Percentiles rank a stretch among this genome's conserved stretches.
phyloP scores from a whole-genome alignment of 1,140 invertebrate genomes.

The Notospermus geniculatus region DNA sequence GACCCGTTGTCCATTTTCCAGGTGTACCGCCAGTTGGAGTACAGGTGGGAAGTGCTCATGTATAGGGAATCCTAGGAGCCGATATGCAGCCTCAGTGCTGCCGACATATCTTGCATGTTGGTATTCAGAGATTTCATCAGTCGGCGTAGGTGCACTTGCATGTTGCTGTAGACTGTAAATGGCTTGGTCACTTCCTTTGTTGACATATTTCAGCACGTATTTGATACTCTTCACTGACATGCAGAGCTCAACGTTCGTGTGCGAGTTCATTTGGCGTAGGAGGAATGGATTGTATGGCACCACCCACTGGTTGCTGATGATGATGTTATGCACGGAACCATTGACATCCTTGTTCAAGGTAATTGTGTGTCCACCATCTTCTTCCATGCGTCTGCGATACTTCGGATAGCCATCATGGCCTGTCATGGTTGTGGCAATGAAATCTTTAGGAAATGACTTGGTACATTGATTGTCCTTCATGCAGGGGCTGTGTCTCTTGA shows the following conservation, averaged over 20 bases:
- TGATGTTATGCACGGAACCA: background rate
- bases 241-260: background rate
- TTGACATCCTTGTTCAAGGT: background rate
- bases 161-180: background rate
- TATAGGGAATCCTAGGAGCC: slow-evolving; percentile 33
- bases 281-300: background rate
- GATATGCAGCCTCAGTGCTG: slow-evolving; percentile 37
- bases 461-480: background rate
- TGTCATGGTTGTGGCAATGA: background rate
- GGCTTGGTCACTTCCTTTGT: background rate
- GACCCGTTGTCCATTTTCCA: no score
- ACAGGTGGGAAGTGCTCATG: slow-evolving; percentile 52
- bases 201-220: background rate
- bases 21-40: no score
- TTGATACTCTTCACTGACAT: background rate
- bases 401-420: background rate
- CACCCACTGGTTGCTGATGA: background rate
- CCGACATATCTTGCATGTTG: slow-evolving; percentile 32
- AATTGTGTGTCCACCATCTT: background rate
- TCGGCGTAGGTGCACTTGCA: background rate
- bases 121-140: slow-evolving; percentile 12
- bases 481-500: background rate
- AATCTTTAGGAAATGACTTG: background rate
- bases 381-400: background rate
- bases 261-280: background rate